phyloP scores from a whole-genome alignment of 2,113 vertebrate species.

The Silurus meridionalis region DNA sequence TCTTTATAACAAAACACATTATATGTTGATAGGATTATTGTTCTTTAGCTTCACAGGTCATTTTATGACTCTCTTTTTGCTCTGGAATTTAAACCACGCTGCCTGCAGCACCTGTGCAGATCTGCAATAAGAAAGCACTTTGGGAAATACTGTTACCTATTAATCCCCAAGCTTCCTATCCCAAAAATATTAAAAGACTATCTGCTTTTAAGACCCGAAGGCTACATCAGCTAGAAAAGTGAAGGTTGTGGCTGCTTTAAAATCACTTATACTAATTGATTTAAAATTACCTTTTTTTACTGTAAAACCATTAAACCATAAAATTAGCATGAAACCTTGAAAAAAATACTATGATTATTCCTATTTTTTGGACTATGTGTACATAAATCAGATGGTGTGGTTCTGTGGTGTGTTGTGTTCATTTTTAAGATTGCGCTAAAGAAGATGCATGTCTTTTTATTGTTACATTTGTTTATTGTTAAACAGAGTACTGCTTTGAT shows the following conservation, averaged over 20 bases:
- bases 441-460: background rate
- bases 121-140: constrained; percentile 55
- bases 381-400: background rate
- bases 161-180: constrained; percentile 67
- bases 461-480: background rate
- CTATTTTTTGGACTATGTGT: background rate
- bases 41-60: constrained; percentile 56
- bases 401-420: background rate
- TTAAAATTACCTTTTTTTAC: background rate
- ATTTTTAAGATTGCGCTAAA: background rate
- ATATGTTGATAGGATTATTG: too few relatives aligned
- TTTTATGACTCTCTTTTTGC: constrained; percentile 72
- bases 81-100: constrained; percentile 54
- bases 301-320: background rate
- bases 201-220: constrained; percentile 73
- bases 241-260: background rate
- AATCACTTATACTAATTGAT: background rate
- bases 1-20: background rate
- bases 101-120: constrained; percentile 73
- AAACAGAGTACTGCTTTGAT: background rate
- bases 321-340: too few relatives aligned
- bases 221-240: constrained; percentile 56
- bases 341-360: background rate
- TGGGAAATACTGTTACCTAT: constrained; percentile 59
- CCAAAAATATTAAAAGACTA: constrained; percentile 65